Percentiles rank a stretch among this genome's conserved stretches.
phyloP scores from a whole-genome alignment of 2,888 invertebrate species.

The Athrips mouffetella region DNA sequence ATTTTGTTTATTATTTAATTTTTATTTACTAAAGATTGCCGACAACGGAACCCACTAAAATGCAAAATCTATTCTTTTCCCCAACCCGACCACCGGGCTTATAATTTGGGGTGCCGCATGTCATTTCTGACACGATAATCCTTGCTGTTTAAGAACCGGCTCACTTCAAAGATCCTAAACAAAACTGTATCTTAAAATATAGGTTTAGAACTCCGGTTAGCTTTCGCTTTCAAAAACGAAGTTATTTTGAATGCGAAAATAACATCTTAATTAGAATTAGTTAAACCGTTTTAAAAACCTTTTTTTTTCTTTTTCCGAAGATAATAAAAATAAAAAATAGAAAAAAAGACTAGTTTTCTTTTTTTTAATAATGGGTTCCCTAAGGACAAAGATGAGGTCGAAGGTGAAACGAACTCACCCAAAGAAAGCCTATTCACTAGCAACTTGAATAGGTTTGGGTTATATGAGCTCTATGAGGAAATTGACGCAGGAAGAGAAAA shows the following conservation, averaged over 20 bases:
- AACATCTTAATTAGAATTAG: background rate
- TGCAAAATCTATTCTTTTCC: conserved; percentile 10
- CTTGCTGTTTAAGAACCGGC: conserved; percentile 31
- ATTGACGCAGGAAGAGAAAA: no score
- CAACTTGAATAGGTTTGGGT: no score
- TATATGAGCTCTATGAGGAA: no score
- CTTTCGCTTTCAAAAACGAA: background rate
- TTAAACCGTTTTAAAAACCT: background rate
- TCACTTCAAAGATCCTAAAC: conserved; percentile 15
- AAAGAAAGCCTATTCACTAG: no score
- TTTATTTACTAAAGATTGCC: background rate
- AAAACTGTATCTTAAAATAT: conserved; percentile 6
- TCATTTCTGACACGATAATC: conserved; percentile 63
- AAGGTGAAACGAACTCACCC: no score
- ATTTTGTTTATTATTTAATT: no score
- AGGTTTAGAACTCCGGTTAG: background rate
- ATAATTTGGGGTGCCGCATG: conserved; percentile 44
- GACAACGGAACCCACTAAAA: background rate
- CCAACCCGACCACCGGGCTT: conserved; percentile 40
- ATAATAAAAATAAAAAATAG: background rate
- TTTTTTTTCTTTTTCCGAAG: background rate
- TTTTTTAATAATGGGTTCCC: no score
- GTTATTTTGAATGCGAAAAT: no score
- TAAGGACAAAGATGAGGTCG: no score
- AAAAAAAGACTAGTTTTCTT: no score